phyloP scores from a whole-genome alignment of 1,140 invertebrate genomes.

The Papilio machaon region DNA sequence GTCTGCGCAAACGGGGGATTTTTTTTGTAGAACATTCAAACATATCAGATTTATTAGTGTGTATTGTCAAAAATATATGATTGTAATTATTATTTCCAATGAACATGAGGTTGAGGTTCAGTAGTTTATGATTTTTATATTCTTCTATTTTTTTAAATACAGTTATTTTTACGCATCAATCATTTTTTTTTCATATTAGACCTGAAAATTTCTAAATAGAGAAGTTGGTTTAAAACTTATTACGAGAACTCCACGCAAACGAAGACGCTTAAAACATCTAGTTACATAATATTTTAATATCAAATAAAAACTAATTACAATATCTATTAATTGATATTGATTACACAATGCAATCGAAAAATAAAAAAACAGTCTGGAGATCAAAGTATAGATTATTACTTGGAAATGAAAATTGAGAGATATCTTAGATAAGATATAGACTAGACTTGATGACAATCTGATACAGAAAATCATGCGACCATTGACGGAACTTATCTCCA shows the following conservation, averaged over 20 bases:
- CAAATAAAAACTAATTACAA: no score
- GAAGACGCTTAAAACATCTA: no score
- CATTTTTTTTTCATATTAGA: no score
- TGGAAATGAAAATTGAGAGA: not conserved
- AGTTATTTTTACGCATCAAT: no score
- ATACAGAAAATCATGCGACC: not conserved
- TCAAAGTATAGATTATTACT: constrained; percentile 16
- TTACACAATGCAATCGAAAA: not conserved
- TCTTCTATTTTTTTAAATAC: no score
- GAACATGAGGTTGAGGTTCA: not conserved
- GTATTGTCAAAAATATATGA: not conserved
- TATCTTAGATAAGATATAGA: not conserved
- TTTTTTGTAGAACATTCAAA: constrained; percentile 11
- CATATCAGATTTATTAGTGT: not conserved
- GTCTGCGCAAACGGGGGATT: not conserved
- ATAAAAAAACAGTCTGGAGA: constrained; percentile 7
- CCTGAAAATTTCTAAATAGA: no score
- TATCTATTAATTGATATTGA: not conserved
- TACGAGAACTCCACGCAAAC: no score
- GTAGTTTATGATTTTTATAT: not conserved
- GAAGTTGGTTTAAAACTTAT: no score
- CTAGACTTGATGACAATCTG: not conserved
- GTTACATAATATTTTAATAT: no score
- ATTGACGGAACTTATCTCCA: not conserved
- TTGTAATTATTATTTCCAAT: not conserved